phyloP scores from a whole-genome alignment of 2,797 vertebrate species.

The Lagodon rhomboides region DNA sequence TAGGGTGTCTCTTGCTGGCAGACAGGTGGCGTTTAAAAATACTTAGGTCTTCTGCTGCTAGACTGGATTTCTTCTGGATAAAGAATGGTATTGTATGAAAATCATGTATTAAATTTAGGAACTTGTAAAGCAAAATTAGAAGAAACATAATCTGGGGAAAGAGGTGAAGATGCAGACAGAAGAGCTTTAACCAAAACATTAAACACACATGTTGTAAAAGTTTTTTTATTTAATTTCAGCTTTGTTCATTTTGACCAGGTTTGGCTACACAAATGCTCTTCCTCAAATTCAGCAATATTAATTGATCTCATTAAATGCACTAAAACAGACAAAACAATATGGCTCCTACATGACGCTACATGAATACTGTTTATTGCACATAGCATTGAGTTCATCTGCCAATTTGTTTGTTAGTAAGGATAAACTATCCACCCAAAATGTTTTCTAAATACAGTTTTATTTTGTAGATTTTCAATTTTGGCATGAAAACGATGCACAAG shows the following conservation, averaged over 20 bases:
- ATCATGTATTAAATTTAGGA: not conserved
- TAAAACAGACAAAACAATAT: slow-evolving; percentile 38
- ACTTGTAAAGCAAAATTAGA: not conserved
- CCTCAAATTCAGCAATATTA: slow-evolving; percentile 30
- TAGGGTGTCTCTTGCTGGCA: slow-evolving; percentile 39
- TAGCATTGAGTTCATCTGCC: not conserved
- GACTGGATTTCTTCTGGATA: slow-evolving; percentile 33
- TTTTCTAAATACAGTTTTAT: slow-evolving; percentile 2
- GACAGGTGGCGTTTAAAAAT: slow-evolving; percentile 81
- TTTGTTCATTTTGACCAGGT: slow-evolving; percentile 28
- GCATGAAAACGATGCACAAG: slow-evolving; percentile 17
- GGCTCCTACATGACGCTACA: slow-evolving; percentile 14
- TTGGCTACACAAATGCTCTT: slow-evolving; percentile 37
- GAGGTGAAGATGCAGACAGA: not conserved
- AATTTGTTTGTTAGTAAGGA: not conserved
- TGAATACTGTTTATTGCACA: slow-evolving; percentile 36
- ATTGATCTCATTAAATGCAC: slow-evolving; percentile 21
- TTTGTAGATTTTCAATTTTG: slow-evolving; percentile 1
- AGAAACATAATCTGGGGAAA: not conserved
- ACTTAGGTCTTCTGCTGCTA: slow-evolving; percentile 59
- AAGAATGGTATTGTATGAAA: not conserved
- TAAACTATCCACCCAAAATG: not conserved
- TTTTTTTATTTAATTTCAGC: slow-evolving; percentile 53
- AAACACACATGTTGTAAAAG: slow-evolving; percentile 54
- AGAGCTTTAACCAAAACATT: not conserved